Evolutionary conservation across 2,888 invertebrate genomes (phyloP).

Genomic region (Leucophenga maculata): DNA sequence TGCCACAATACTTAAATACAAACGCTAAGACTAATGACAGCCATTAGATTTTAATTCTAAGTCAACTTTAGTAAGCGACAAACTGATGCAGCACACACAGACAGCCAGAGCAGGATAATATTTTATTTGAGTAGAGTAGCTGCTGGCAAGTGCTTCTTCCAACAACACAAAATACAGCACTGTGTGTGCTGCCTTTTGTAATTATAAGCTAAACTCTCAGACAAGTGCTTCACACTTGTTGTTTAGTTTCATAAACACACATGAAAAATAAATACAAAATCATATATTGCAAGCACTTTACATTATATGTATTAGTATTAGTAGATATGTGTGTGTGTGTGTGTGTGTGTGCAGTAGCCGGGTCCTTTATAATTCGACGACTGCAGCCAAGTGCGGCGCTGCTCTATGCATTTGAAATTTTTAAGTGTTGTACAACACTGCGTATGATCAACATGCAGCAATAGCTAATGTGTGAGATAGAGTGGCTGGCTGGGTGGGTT

Average conservation of each 20-base stretch:
- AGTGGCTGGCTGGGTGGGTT: conserved; percentile 7
- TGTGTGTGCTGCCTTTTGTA: no score
- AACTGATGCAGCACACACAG: no score
- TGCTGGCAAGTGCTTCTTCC: no score
- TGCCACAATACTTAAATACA: not conserved
- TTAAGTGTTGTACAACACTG: conserved; percentile 55
- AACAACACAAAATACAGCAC: no score
- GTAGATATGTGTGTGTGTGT: not conserved
- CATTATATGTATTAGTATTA: no score
- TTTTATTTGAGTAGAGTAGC: no score
- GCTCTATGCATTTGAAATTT: conserved; percentile 57
- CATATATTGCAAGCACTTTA: not conserved
- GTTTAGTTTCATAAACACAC: conserved; percentile 23
- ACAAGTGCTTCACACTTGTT: conserved; percentile 9
- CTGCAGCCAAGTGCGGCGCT: not conserved
- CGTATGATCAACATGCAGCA: conserved; percentile 57
- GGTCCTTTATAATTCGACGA: not conserved
- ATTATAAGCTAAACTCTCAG: not conserved
- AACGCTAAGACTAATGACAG: not conserved
- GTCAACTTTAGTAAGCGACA: not conserved
- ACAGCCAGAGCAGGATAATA: no score
- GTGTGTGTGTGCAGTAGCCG: not conserved
- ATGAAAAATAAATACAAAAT: conserved; percentile 14
- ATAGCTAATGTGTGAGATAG: not conserved
- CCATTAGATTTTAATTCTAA: not conserved